Base-by-base conservation (phyloP, 2,888 invertebrate genomes). In the Lumbricus terrestris region DNA sequence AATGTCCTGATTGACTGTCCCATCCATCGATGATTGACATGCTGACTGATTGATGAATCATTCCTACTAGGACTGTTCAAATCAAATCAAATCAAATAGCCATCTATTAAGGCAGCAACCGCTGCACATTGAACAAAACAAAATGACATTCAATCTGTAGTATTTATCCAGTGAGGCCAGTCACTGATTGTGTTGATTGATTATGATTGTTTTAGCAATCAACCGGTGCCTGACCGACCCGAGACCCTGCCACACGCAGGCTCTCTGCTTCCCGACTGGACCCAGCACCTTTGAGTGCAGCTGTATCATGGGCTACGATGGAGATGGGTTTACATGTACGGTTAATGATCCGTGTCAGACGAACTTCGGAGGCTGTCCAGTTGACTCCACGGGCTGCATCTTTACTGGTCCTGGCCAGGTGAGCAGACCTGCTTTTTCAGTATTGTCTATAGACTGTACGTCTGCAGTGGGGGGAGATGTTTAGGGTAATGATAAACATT, bases 281-380 rank as follows among this genome's bases (percentile, higher is more conserved):
- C 92, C 93, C 1, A 91, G 89, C 5, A 88, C 89, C 11, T 92
- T 93, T 90, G 91, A 92, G 40, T 94, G 94, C 91, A 90, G 91
- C 2, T 94, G 94, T 91, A 91, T 91, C 23, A 42, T 89, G 38
- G 93, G 93, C 90, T 94, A 92, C 92, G 90, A 91, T 88, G 94
- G 94, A 83, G 93, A 94, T 92, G 94, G 94, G 13, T 92, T 92
- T 89, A 89, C 90, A 34, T 94, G 94, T 91, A 91, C 92, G 34
- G 92, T 93, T 35, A 92, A 93, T 83, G 93, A 94, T 91, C 94
- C 93, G 4, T 94, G 94, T 90, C 93, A 93, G 90, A 90, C 89
- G 1, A 91, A 93, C 89, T 92, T 93, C 90, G 94, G 94, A 18
- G 93, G 93, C 0, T 94, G 94, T 93, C 92, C 92, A 15, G 47